These are phyloP conservation scores for Temnothorax nylanderi DNA, from an alignment of 1,140 invertebrate species.

Conservation along the genomic window DNA sequence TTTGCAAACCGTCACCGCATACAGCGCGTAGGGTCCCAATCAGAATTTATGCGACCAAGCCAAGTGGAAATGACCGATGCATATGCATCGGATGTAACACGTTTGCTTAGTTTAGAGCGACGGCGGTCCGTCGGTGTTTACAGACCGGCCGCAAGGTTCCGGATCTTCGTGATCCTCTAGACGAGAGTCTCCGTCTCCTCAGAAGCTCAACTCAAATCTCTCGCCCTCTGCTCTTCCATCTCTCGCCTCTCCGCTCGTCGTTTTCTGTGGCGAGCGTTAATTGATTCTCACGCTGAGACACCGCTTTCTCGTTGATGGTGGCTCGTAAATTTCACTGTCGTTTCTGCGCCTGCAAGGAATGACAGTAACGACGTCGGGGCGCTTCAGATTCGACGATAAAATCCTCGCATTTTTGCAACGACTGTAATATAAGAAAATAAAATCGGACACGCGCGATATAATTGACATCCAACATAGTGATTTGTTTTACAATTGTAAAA, in stretches of 20 bases:
- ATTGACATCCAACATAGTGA: not conserved
- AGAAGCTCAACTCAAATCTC: not conserved
- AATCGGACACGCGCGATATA: not conserved
- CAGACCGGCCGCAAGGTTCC: constrained; percentile 20
- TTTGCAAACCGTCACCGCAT: constrained; percentile 66
- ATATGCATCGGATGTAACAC: constrained; percentile 76
- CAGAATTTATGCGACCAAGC: constrained; percentile 76
- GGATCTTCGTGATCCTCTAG: constrained; percentile 19
- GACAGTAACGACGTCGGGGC: constrained; percentile 21
- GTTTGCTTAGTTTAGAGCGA: constrained; percentile 72
- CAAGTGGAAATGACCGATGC: constrained; percentile 75
- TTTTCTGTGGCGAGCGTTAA: constrained; percentile 52
- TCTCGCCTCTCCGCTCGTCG: not conserved
- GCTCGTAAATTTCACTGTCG: constrained; percentile 45
- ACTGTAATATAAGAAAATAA: constrained; percentile 37
- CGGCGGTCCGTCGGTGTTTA: constrained; percentile 59
- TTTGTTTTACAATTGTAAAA: not conserved
- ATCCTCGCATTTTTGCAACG: not conserved
- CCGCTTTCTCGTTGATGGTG: constrained; percentile 20
- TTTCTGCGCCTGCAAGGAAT: constrained; percentile 18
- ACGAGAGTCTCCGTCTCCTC: not conserved
- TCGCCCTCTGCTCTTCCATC: not conserved
- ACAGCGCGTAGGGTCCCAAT: constrained; percentile 56
- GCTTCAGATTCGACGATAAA: constrained; percentile 14
- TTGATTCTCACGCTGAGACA: constrained; percentile 55